phyloP scores from a whole-genome alignment of 2,797 vertebrate genomes.

The Siniperca undulata region DNA sequence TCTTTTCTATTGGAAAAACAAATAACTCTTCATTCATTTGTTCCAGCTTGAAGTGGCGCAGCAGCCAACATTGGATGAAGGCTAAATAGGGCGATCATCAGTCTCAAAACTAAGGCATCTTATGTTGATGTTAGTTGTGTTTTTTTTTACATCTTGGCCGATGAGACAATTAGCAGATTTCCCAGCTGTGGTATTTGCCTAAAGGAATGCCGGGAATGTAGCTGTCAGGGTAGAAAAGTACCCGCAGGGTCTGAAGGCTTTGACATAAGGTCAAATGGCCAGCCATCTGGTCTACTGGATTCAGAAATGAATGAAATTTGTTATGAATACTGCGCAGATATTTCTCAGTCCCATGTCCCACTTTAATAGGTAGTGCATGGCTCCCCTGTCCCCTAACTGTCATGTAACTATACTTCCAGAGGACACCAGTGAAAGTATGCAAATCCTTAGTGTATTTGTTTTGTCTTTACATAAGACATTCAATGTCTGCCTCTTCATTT shows the following conservation, averaged over 20 bases:
- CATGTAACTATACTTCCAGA: conserved; percentile 5
- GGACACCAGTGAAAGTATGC: neutral
- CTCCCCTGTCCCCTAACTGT: neutral
- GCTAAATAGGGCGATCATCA: conserved; percentile 47
- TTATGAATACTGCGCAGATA: conserved; percentile 60
- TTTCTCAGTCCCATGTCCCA: conserved; percentile 41
- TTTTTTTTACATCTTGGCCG: conserved; percentile 58
- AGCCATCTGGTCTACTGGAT: conserved; percentile 50
- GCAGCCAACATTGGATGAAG: conserved; percentile 19
- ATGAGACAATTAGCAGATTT: conserved; percentile 72
- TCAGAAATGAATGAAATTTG: conserved; percentile 47
- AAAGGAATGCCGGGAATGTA: conserved; percentile 75
- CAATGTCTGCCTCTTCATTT: neutral
- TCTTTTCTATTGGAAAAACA: neutral
- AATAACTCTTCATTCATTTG: neutral
- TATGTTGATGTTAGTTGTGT: conserved; percentile 53
- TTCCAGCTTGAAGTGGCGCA: conserved; percentile 38
- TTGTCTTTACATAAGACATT: conserved; percentile 6
- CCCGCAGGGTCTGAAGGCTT: conserved; percentile 59
- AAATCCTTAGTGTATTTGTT: conserved; percentile 8
- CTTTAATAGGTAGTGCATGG: neutral
- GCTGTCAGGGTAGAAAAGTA: conserved; percentile 72
- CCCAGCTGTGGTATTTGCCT: conserved; percentile 76
- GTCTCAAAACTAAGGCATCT: conserved; percentile 56
- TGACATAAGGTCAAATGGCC: conserved; percentile 79